Percentiles rank a stretch among this genome's conserved stretches.
phyloP scores from a whole-genome alignment of 2,113 vertebrate genomes.

The Geothlypis trichas region DNA sequence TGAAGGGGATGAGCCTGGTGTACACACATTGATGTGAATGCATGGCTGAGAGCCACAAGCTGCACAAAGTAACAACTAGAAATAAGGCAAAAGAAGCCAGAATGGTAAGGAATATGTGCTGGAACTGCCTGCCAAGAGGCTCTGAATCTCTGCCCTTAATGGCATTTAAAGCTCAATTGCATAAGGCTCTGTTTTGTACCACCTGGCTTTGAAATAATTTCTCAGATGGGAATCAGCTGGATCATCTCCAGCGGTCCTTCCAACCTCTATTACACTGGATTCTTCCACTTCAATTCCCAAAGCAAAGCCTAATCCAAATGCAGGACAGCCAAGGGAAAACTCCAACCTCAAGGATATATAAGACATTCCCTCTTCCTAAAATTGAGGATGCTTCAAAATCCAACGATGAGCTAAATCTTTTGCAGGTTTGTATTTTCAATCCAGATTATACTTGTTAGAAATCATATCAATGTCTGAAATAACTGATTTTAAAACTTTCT shows the following conservation, averaged over 20 bases:
- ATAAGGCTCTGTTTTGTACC: neutral
- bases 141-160: neutral
- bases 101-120: neutral
- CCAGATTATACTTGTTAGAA: neutral
- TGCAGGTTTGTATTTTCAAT: neutral
- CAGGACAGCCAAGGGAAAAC: neutral
- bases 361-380: neutral
- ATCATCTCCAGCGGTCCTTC: neutral
- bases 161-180: neutral
- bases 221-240: neutral
- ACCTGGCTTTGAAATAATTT: neutral
- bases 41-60: neutral
- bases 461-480: neutral
- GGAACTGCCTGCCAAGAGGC: neutral
- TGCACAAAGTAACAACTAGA: neutral
- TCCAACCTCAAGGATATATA: neutral
- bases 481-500: neutral
- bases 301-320: neutral
- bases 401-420: neutral
- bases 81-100: neutral
- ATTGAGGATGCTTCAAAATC: neutral
- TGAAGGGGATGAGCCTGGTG: neutral
- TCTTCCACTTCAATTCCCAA: neutral
- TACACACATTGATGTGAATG: rapidly evolving
- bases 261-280: neutral